phyloP scores from a whole-genome alignment of 2,797 vertebrate species.

The Synanceia verrucosa region DNA sequence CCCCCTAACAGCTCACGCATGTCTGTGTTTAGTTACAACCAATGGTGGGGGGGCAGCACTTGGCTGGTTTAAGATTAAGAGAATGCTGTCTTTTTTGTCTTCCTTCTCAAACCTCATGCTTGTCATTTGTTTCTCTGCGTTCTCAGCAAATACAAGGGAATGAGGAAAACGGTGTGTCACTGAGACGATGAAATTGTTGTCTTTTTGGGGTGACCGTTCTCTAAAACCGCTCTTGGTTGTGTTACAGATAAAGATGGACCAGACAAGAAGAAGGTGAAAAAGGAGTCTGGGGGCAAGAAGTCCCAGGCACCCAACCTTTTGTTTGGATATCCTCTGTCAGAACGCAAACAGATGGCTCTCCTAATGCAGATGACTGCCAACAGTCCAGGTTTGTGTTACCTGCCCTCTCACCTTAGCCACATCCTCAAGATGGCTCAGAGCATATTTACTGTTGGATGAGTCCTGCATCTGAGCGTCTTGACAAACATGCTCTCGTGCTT shows the following conservation, averaged over 20 bases:
- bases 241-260: slow-evolving; percentile 96
- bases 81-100: slow-evolving; percentile 57
- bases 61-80: slow-evolving; percentile 63
- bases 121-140: slow-evolving; percentile 71
- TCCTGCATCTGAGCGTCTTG: slow-evolving; percentile 15
- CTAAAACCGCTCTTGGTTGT: slow-evolving; percentile 25
- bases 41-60: slow-evolving; percentile 32
- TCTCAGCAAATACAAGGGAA: slow-evolving; percentile 76
- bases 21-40: slow-evolving; percentile 60
- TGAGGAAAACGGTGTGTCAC: slow-evolving; percentile 39
- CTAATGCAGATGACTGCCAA: slow-evolving; percentile 99
- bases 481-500: not conserved
- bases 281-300: slow-evolving; percentile 93
- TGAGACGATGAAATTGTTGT: slow-evolving; percentile 5
- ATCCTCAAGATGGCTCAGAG: slow-evolving; percentile 23
- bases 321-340: slow-evolving; percentile 98
- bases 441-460: slow-evolving; percentile 33
- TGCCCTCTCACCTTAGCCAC: slow-evolving; percentile 18
- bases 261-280: slow-evolving; percentile 98
- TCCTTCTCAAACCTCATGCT: slow-evolving; percentile 62
- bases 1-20: slow-evolving; percentile 69
- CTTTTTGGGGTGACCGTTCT: not conserved
- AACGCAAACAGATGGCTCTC: slow-evolving; percentile 99
- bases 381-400: slow-evolving; percentile 92
- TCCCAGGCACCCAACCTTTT: slow-evolving; percentile 94